phyloP scores from a whole-genome alignment of 2,888 invertebrate genomes.

The Agrenia bidenticulata region DNA sequence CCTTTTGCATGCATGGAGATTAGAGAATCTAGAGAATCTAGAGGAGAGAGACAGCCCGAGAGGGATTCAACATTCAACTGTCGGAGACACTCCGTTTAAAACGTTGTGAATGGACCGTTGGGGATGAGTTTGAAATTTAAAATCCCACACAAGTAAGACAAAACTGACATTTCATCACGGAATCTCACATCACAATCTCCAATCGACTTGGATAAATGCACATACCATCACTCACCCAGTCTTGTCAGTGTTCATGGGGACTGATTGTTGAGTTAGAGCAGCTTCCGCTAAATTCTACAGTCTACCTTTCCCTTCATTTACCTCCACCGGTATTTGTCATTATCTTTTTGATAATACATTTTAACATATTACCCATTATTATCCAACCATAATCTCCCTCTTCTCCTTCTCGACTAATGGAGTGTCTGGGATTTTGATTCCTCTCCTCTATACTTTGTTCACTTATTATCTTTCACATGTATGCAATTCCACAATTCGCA shows the following conservation, averaged over 20 bases:
- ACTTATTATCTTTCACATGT: too few relatives aligned
- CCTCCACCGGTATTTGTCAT: conserved; percentile 27
- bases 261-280: neutral
- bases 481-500: too few relatives aligned
- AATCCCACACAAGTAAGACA: conserved; percentile 23
- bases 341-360: conserved; percentile 18
- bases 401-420: neutral
- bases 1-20: neutral
- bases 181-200: conserved; percentile 10
- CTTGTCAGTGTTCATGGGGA: too few relatives aligned
- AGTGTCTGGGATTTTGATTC: neutral
- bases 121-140: neutral
- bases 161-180: conserved; percentile 31
- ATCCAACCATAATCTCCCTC: neutral
- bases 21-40: neutral
- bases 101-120: neutral
- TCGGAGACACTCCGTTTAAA: neutral
- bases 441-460: too few relatives aligned
- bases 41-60: too few relatives aligned
- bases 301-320: neutral
- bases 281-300: conserved; percentile 6
- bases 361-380: conserved; percentile 29
- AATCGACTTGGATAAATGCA: too few relatives aligned
- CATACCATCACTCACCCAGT: too few relatives aligned
- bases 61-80: neutral